These are phyloP conservation scores for Cosmorhoe ocellata DNA, from an alignment of 2,888 invertebrate genomes.

Conservation along the genomic window DNA sequence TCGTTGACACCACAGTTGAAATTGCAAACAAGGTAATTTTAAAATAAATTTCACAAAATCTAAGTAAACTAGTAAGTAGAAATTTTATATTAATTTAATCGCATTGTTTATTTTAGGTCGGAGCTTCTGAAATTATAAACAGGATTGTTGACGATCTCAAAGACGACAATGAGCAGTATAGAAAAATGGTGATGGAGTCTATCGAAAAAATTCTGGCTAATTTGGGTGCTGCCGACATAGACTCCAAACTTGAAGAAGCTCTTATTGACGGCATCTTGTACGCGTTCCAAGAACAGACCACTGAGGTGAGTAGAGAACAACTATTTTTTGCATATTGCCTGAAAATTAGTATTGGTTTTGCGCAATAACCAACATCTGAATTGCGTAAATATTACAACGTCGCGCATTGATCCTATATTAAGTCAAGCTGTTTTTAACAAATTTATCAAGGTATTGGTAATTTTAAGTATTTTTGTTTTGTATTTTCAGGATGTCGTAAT, in stretches of 20 bases:
- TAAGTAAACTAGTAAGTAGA: too few species aligned
- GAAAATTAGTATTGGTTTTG: too few species aligned
- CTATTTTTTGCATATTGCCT: too few species aligned
- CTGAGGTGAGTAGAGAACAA: constrained; percentile 85
- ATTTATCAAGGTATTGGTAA: too few species aligned
- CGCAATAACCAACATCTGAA: too few species aligned
- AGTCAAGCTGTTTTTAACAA: too few species aligned
- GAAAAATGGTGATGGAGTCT: constrained; percentile 99
- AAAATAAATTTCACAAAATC: not conserved
- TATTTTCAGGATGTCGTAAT: constrained; percentile 94
- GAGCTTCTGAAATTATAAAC: constrained; percentile 99
- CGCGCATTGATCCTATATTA: too few species aligned
- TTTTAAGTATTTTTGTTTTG: too few species aligned
- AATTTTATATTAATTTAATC: too few species aligned
- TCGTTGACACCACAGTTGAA: constrained; percentile 99
- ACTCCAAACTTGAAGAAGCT: constrained; percentile 98
- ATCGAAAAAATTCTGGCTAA: constrained; percentile 99
- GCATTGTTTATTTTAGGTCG: constrained; percentile 82
- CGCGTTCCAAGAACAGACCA: constrained; percentile 99
- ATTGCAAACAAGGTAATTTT: constrained; percentile 94
- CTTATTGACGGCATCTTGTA: constrained; percentile 99
- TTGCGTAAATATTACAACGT: too few species aligned
- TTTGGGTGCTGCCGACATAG: constrained; percentile 98
- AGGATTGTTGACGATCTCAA: constrained; percentile 99
- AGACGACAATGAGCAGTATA: constrained; percentile 99